Conservation (phyloP, 2,113 vertebrate species). For the Zosterops lateralis region DNA sequence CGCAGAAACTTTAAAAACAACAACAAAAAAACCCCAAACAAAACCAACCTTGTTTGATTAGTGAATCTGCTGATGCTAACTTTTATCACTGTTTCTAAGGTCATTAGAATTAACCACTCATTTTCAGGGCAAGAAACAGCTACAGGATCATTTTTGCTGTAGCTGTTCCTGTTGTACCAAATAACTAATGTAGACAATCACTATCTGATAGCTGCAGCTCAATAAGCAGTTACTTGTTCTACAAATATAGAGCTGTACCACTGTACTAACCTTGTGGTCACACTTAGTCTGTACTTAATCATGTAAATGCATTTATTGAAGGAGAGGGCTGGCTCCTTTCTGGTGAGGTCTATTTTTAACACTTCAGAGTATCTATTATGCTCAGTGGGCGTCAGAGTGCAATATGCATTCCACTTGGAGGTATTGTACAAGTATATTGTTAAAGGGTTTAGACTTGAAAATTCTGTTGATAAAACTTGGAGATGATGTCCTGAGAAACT, state of each 20-base stretch:
- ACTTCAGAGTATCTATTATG: background rate
- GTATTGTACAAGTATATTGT: background rate
- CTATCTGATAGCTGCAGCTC: background rate
- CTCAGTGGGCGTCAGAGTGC: background rate
- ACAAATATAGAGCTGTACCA: background rate
- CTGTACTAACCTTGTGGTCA: background rate
- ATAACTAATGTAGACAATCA: slow-evolving; percentile 58
- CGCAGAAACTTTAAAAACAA: background rate
- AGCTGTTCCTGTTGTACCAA: slow-evolving; percentile 46
- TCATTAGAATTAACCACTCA: background rate
- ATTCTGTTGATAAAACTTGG: background rate
- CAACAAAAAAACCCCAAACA: background rate
- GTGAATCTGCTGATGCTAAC: background rate
- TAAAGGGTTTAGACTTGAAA: slow-evolving; percentile 24
- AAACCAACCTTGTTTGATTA: background rate
- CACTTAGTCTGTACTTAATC: background rate
- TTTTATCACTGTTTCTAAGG: background rate
- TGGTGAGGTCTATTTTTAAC: slow-evolving; percentile 32
- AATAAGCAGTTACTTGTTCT: background rate
- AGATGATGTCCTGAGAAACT: background rate
- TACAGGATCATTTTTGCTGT: background rate
- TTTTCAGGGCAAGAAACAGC: slow-evolving; percentile 39
- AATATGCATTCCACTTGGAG: slow-evolving; percentile 6
- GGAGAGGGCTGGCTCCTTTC: slow-evolving; percentile 42
- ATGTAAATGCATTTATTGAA: slow-evolving; percentile 3